Evolutionary conservation across 2,113 vertebrate species (phyloP).

Genomic region (Gambusia holbrooki): DNA sequence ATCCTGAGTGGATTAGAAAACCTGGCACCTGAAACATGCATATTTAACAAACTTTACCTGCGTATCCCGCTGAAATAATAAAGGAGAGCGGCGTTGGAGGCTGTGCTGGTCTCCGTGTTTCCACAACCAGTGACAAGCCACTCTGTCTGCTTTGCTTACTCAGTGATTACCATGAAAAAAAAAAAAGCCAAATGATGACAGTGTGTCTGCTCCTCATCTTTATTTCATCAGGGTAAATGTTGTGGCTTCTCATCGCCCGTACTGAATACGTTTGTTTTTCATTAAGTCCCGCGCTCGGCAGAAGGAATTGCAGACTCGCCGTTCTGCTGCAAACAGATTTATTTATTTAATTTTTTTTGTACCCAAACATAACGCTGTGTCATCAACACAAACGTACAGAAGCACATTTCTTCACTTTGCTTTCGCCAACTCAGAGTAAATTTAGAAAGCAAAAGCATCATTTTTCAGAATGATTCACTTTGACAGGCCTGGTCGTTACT

Average conservation of each 20-base stretch:
- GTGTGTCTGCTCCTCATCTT: slow-evolving; percentile 66
- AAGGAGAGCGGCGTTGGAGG: neutral
- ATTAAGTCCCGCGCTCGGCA: slow-evolving; percentile 47
- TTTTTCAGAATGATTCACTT: neutral
- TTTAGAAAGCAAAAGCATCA: neutral
- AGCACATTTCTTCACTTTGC: slow-evolving; percentile 5
- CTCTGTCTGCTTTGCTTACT: slow-evolving; percentile 48
- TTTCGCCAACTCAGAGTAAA: neutral
- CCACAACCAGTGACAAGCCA: slow-evolving; percentile 21
- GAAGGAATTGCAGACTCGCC: slow-evolving; percentile 29
- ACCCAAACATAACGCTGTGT: neutral
- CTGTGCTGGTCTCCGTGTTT: slow-evolving; percentile 22
- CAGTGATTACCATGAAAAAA: slow-evolving; percentile 62
- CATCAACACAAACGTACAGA: slow-evolving; percentile 6
- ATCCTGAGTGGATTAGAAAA: slow-evolving; percentile 22
- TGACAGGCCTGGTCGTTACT: neutral
- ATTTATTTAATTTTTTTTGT: neutral
- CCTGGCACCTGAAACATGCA: neutral
- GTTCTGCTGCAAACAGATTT: slow-evolving; percentile 7
- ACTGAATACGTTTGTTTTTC: slow-evolving; percentile 63
- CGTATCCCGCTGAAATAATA: neutral
- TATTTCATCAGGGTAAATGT: slow-evolving; percentile 73
- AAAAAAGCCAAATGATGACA: slow-evolving; percentile 41
- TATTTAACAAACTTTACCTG: neutral
- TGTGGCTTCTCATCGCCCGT: slow-evolving; percentile 55